A percentile compares a stretch with the other conserved stretches of the same genome.
These are phyloP conservation scores for Labia minor DNA, from an alignment of 2,888 invertebrate genomes.

Conservation along the genomic window DNA sequence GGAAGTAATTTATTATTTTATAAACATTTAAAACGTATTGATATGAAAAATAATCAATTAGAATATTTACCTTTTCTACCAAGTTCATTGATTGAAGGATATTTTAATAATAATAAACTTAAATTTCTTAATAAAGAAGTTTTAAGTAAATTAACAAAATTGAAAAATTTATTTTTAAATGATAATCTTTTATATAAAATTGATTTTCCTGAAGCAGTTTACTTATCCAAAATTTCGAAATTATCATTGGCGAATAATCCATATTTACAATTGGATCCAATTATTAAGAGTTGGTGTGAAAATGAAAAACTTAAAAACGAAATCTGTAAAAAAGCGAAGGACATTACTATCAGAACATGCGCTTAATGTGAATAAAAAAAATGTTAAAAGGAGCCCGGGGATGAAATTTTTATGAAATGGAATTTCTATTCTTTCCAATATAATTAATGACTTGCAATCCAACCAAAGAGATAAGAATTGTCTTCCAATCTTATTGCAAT, in stretches of 20 bases:
- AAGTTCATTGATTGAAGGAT: not conserved
- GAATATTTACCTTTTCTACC: not conserved
- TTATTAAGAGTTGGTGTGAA: not conserved
- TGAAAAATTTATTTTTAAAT: not conserved
- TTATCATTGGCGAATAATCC: not conserved
- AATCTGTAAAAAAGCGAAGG: not conserved
- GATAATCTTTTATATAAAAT: not conserved
- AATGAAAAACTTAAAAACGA: not conserved
- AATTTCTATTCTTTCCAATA: too few species aligned
- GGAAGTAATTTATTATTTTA: not conserved
- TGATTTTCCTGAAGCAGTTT: not conserved
- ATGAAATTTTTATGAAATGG: too few species aligned
- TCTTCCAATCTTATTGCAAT: too few species aligned
- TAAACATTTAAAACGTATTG: not conserved
- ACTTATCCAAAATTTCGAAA: not conserved
- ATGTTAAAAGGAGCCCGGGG: too few species aligned
- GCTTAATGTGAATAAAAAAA: too few species aligned
- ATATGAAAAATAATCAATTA: not conserved
- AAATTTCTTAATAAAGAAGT: not conserved
- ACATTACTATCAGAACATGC: too few species aligned
- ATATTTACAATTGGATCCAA: not conserved
- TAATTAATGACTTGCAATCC: too few species aligned
- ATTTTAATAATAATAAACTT: not conserved
- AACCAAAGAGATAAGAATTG: too few species aligned
- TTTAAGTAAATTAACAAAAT: not conserved